phyloP scores from a whole-genome alignment of 2,888 invertebrate species.

The Pediacus dermestoides region DNA sequence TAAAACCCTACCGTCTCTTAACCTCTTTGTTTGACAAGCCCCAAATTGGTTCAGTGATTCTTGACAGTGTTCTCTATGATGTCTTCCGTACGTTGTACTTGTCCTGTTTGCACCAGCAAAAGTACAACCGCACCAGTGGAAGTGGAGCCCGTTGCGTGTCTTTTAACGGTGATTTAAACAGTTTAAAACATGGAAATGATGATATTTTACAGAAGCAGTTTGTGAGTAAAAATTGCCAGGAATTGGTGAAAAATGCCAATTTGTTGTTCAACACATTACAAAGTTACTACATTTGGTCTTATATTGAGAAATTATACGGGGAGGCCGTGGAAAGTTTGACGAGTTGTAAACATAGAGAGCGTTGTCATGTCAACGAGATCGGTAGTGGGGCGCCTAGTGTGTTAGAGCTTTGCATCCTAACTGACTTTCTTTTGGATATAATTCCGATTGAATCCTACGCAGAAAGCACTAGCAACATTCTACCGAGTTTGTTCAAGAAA shows the following conservation, averaged over 20 bases:
- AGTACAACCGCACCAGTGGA: conserved; percentile 39
- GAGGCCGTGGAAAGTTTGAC: conserved; percentile 44
- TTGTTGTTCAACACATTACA: conserved; percentile 78
- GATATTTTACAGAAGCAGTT: conserved; percentile 42
- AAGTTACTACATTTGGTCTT: conserved; percentile 83
- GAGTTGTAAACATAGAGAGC: conserved; percentile 38
- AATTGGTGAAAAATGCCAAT: conserved; percentile 80
- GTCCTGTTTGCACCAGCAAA: conserved; percentile 52
- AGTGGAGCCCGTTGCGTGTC: conserved; percentile 44
- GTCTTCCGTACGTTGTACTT: conserved; percentile 65
- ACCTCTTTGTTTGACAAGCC: conserved; percentile 82
- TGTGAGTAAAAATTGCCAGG: conserved; percentile 54
- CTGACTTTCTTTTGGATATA: conserved; percentile 71
- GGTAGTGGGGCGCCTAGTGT: conserved; percentile 62
- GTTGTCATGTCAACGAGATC: conserved; percentile 51
- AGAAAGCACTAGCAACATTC: conserved; percentile 72
- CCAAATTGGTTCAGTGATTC: conserved; percentile 75
- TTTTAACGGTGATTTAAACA: conserved; percentile 46
- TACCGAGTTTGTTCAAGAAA: conserved; percentile 71
- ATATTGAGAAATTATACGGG: conserved; percentile 64
- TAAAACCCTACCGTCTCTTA: conserved; percentile 73
- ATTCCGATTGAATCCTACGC: conserved; percentile 73
- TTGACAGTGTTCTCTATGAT: conserved; percentile 74
- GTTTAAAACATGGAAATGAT: conserved; percentile 41
- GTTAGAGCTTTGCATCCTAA: conserved; percentile 68